These are phyloP conservation scores for Brachionus rotundiformis DNA, from an alignment of 1,140 invertebrate species.

Conservation along the genomic window DNA sequence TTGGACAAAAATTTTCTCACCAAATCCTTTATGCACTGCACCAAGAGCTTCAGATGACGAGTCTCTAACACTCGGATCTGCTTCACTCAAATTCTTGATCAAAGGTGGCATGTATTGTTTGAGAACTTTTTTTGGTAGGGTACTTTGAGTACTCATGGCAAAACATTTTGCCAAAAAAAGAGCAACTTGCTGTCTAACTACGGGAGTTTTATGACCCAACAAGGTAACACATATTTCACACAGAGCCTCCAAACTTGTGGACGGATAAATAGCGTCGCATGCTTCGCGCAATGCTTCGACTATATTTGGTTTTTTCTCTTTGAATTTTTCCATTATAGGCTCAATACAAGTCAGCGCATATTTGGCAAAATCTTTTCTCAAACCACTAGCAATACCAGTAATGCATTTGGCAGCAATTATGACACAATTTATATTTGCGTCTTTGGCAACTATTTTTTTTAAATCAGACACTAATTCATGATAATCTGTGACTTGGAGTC, in stretches of 20 bases:
- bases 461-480: conserved; percentile 81
- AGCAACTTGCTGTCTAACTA: conserved; percentile 86
- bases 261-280: conserved; percentile 83
- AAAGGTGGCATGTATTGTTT: conserved; percentile 80
- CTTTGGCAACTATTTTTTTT: conserved; percentile 84
- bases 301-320: conserved; percentile 92
- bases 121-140: conserved; percentile 86
- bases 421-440: conserved; percentile 91
- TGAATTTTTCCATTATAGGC: conserved; percentile 88
- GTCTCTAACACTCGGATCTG: conserved; percentile 65
- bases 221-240: conserved; percentile 80
- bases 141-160: conserved; percentile 74
- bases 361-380: conserved; percentile 82
- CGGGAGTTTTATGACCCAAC: conserved; percentile 90
- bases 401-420: conserved; percentile 82
- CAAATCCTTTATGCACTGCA: conserved; percentile 74
- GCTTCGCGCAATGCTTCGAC: conserved; percentile 81
- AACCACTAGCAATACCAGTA: conserved; percentile 76
- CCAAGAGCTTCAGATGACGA: conserved; percentile 64
- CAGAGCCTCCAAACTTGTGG: conserved; percentile 82
- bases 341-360: conserved; percentile 77
- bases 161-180: conserved; percentile 83
- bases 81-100: conserved; percentile 65
- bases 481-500: conserved; percentile 81
- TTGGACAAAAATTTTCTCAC: conserved; percentile 84